phyloP scores from a whole-genome alignment of 2,888 invertebrate genomes.

The Ceramica pisi region DNA sequence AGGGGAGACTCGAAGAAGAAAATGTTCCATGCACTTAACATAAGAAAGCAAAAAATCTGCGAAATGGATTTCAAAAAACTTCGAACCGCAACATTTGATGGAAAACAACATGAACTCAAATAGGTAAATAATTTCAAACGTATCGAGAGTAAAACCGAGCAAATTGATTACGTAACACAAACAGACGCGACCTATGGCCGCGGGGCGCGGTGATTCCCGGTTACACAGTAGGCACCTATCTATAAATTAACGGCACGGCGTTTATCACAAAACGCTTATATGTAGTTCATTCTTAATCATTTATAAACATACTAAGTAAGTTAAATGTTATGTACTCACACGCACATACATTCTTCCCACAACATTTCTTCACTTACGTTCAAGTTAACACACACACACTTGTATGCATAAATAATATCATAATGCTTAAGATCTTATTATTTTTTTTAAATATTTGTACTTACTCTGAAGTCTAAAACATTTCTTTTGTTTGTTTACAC shows the following conservation, averaged over 20 bases:
- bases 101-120: background rate
- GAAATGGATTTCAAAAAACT: background rate
- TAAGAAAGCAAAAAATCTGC: no score
- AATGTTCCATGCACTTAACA: no score
- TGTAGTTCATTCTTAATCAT: background rate
- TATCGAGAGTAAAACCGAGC: constrained; percentile 3
- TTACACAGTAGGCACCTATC: background rate
- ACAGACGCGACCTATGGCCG: constrained; percentile 34
- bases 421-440: no score
- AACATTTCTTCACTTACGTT: no score
- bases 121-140: background rate
- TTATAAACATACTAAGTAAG: no score
- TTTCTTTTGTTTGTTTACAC: no score
- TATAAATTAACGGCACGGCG: background rate
- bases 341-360: no score
- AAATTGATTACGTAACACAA: background rate
- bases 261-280: constrained; percentile 26
- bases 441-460: no score
- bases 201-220: constrained; percentile 50
- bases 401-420: no score
- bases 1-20: background rate
- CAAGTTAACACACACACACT: no score
- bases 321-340: no score
- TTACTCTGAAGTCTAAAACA: no score
- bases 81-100: background rate